Conservation (phyloP, 2,888 invertebrate genomes). For the Gari tellinella region DNA sequence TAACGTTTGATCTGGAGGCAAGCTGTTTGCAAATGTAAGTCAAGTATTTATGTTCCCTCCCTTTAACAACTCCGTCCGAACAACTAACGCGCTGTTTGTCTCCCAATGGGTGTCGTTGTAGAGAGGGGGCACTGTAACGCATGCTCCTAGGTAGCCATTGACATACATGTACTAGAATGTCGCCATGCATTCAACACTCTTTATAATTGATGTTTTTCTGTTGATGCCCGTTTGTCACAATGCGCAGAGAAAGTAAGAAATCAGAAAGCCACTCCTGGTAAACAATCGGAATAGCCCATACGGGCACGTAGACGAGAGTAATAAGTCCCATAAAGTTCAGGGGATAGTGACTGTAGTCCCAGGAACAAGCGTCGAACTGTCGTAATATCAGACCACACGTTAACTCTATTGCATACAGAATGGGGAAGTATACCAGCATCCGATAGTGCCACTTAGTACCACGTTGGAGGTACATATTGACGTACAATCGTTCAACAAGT, state of each 20-base stretch:
- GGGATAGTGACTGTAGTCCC: slow-evolving; percentile 85
- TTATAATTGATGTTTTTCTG: too few relatives aligned
- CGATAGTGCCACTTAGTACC: slow-evolving; percentile 79
- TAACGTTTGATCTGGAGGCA: too few relatives aligned
- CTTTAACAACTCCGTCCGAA: too few relatives aligned
- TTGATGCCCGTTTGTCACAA: slow-evolving; percentile 31
- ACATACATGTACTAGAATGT: too few relatives aligned
- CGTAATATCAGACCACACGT: slow-evolving; percentile 83
- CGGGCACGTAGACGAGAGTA: slow-evolving; percentile 85
- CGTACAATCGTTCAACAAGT: slow-evolving; percentile 81
- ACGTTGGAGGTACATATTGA: slow-evolving; percentile 66
- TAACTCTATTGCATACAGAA: slow-evolving; percentile 84
- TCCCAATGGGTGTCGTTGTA: too few relatives aligned
- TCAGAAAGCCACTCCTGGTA: slow-evolving; percentile 67
- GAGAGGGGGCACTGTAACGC: too few relatives aligned
- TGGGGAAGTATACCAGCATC: slow-evolving; percentile 80
- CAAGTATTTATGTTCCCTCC: too few relatives aligned
- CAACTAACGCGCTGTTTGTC: too few relatives aligned
- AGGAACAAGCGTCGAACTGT: slow-evolving; percentile 85
- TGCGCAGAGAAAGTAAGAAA: slow-evolving; percentile 67
- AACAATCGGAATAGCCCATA: slow-evolving; percentile 81
- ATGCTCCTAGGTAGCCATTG: too few relatives aligned
- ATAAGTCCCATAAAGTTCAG: slow-evolving; percentile 85
- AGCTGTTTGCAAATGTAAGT: too few relatives aligned
- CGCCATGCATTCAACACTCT: too few relatives aligned